Conservation (phyloP, 92 coral and sea anemone genomes). For the Montipora capitata region DNA sequence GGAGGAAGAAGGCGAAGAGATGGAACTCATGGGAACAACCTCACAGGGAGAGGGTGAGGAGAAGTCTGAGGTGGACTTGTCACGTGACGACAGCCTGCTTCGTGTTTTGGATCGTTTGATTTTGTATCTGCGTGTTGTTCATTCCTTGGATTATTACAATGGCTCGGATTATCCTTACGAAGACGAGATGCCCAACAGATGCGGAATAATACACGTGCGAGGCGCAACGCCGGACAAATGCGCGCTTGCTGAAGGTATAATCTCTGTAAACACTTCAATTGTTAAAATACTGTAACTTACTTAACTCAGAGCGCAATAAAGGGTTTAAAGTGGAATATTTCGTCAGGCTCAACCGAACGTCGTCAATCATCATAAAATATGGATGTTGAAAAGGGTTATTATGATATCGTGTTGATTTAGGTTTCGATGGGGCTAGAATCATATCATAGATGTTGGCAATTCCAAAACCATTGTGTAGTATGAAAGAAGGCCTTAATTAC, state of each 20-base stretch:
- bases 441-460: too few relatives aligned
- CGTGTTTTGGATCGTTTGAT: conserved; percentile 88
- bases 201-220: conserved; percentile 96
- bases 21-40: conserved; percentile 89
- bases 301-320: too few relatives aligned
- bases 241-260: conserved; percentile 89
- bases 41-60: conserved; percentile 63
- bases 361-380: too few relatives aligned
- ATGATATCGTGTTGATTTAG: too few relatives aligned
- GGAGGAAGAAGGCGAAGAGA: conserved; percentile 95
- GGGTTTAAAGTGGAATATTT: too few relatives aligned
- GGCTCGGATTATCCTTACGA: conserved; percentile 97
- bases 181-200: conserved; percentile 99
- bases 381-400: too few relatives aligned
- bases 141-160: conserved; percentile 96
- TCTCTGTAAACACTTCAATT: too few relatives aligned
- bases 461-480: too few relatives aligned
- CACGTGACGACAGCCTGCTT: conserved; percentile 82
- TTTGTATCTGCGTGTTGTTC: conserved; percentile 91
- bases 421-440: too few relatives aligned
- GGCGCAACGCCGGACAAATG: conserved; percentile 92
- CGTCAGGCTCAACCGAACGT: too few relatives aligned
- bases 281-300: too few relatives aligned
- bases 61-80: conserved; percentile 83
- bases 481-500: too few relatives aligned